Base-by-base conservation (phyloP, 1,140 invertebrate genomes). In the Sitophilus oryzae region DNA sequence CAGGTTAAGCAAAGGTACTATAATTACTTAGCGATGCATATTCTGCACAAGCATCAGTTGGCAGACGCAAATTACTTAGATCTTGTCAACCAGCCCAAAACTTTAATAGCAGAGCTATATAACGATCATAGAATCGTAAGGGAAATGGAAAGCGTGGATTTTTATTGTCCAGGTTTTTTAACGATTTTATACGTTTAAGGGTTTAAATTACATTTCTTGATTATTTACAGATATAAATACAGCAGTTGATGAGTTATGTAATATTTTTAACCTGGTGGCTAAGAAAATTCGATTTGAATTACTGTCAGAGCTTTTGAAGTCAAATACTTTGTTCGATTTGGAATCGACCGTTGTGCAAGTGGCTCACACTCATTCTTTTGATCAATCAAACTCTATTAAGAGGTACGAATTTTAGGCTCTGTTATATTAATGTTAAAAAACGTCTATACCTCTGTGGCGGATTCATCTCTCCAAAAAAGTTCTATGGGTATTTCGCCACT, bases 151-250 rank as follows among this genome's bases (percentile, higher is more conserved):
- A 41, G 36, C 19, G 16, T 58, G 9, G 35, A 41, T 18, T 52
- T 58, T 14, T 19, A 56, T 46, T 63, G 55, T 51, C 60, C 63
- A 59, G 60, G 66, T 15, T 58, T 40, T 36, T 6, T 38, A 18
- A 34, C 6, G 21, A 21, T 14, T 36, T 38, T 36, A n/a, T n/a
- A n/a, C n/a, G n/a, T n/a, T n/a, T n/a, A n/a, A n/a, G n/a, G 23
- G 19, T 23, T 35, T 37, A 22, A 6, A 38, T 16, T n/a, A 22
- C 44, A 11, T 48, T n/a, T 34, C 51, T 45, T 43, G 40, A 21
- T 1, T 21, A 35, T 57, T 64, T 67, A 35, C 34, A 68, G 67
- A 67, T 52, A 65, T 70, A 15, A 68, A 70, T 51, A 54, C 43
- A 35, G 63, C 64, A 15, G 60, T 65, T 11, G 57, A 68, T 44